A percentile compares a stretch with the other conserved stretches of the same genome.
These are phyloP conservation scores for Sebastes taczanowskii DNA, from an alignment of 2,797 vertebrate genomes.

Conservation along the genomic window DNA sequence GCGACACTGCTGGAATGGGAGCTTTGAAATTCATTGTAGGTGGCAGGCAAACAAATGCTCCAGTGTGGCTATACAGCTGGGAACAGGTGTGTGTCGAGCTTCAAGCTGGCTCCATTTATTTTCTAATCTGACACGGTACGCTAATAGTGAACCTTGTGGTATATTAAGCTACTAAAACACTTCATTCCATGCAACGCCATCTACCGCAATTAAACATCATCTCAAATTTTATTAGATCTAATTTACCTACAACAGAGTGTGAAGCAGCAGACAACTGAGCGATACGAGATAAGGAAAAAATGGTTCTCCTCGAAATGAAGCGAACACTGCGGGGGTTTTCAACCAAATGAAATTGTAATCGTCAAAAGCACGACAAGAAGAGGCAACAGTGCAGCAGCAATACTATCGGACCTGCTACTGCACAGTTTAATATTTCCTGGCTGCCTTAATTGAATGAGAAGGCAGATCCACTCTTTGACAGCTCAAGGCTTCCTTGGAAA, in stretches of 20 bases:
- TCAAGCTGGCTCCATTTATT: conserved; percentile 59
- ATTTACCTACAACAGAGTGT: conserved; percentile 16
- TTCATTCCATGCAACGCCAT: neutral
- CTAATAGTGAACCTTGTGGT: conserved; percentile 37
- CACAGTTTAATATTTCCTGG: conserved; percentile 41
- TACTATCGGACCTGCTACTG: conserved; percentile 23
- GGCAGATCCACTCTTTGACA: conserved; percentile 57
- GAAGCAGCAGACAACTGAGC: neutral
- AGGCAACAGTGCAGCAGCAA: neutral
- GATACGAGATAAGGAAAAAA: neutral
- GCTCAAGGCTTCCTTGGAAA: conserved; percentile 69
- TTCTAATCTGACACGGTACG: conserved; percentile 49
- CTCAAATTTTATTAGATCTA: neutral
- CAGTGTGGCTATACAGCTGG: conserved; percentile 55
- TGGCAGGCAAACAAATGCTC: conserved; percentile 70
- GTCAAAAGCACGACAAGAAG: neutral
- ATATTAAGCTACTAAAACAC: conserved; percentile 23
- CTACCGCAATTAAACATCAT: conserved; percentile 14
- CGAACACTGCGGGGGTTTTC: neutral
- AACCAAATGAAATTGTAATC: neutral
- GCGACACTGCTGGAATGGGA: conserved; percentile 54
- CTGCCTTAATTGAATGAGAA: conserved; percentile 59
- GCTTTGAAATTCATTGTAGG: conserved; percentile 58
- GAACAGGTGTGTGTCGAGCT: conserved; percentile 66
- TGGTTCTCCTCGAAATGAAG: neutral